These are phyloP conservation scores for Caenorhabditis briggsae DNA, from an alignment of 1,140 invertebrate genomes.

Conservation along the genomic window DNA sequence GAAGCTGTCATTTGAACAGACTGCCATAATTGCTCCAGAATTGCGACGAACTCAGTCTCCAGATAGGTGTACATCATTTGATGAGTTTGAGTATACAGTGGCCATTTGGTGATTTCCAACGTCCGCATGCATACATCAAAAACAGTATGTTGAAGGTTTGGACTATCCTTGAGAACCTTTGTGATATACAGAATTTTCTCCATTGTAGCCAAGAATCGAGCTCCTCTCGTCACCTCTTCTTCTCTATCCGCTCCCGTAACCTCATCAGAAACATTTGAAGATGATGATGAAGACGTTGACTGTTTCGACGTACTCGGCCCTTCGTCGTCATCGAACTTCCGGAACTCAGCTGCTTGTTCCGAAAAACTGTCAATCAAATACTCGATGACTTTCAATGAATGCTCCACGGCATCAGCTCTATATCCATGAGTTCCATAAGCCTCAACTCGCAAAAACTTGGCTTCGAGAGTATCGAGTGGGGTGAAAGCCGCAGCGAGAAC, in stretches of 20 bases:
- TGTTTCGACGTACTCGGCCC: neutral
- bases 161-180: constrained; percentile 37
- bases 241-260: constrained; percentile 6
- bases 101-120: neutral
- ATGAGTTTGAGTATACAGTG: neutral
- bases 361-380: constrained; percentile 26
- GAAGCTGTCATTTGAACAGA: neutral
- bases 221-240: neutral
- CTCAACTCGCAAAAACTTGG: constrained; percentile 33
- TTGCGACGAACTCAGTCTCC: constrained; percentile 30
- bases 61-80: constrained; percentile 29
- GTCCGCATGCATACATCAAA: constrained; percentile 23
- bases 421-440: constrained; percentile 51
- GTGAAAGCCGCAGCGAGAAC: constrained; percentile 49
- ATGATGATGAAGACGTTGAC: neutral
- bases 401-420: neutral
- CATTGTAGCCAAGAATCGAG: neutral
- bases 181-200: constrained; percentile 17
- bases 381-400: constrained; percentile 19
- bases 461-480: constrained; percentile 51
- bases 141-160: neutral
- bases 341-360: neutral
- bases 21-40: constrained; percentile 30
- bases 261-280: constrained; percentile 1
- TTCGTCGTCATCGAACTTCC: neutral